These are phyloP conservation scores for Rhinichthys osculus DNA, from an alignment of 2,797 vertebrate species.

Conservation along the genomic window DNA sequence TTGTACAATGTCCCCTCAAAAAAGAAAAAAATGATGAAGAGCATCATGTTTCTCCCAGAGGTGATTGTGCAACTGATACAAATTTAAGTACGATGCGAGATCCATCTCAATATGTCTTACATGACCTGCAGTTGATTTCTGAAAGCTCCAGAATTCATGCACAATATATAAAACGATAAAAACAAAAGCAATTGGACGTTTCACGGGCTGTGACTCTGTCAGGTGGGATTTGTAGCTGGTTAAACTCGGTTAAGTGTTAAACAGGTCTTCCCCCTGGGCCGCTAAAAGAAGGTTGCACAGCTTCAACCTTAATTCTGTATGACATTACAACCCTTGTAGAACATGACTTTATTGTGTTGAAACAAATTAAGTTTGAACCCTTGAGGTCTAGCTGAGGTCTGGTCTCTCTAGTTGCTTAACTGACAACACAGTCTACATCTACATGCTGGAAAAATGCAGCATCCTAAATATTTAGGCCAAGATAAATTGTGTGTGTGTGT, in stretches of 20 bases:
- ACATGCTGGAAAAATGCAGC: neutral
- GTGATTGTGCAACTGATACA: constrained; percentile 13
- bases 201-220: constrained; percentile 5
- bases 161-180: neutral
- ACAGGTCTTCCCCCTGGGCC: constrained; percentile 26
- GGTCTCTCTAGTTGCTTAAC: neutral
- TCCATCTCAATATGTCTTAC: neutral
- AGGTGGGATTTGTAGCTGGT: constrained; percentile 7
- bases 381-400: neutral
- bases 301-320: constrained; percentile 33
- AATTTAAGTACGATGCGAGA: constrained; percentile 8
- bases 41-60: constrained; percentile 26
- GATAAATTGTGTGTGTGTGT: neutral
- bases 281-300: constrained; percentile 18
- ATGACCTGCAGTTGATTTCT: constrained; percentile 18
- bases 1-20: constrained; percentile 46
- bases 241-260: constrained; percentile 16
- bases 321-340: constrained; percentile 22
- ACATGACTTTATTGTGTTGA: constrained; percentile 33
- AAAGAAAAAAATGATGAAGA: constrained; percentile 16
- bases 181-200: neutral
- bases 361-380: constrained; percentile 28
- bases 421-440: constrained; percentile 12
- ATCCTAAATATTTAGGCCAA: neutral
- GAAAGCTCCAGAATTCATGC: neutral